Evolutionary conservation across 2,797 vertebrate species (phyloP).

Genomic region (Acrossocheilus wenchowensis): DNA sequence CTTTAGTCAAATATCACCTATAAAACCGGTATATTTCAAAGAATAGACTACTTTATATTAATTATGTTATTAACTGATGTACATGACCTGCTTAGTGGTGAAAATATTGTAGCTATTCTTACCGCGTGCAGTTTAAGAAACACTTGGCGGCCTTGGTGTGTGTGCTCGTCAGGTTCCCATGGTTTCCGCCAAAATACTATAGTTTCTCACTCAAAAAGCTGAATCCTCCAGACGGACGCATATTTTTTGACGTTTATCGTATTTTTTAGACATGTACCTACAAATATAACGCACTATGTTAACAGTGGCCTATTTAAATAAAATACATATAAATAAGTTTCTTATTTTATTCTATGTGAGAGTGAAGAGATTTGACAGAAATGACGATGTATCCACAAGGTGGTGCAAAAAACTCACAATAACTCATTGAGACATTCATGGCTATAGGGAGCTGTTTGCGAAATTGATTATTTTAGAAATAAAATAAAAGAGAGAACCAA

Average conservation of each 20-base stretch:
- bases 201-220: neutral
- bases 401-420: neutral
- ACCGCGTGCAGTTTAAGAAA: too few relatives aligned
- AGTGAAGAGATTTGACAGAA: neutral
- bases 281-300: neutral
- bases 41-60: neutral
- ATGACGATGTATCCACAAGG: neutral
- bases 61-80: neutral
- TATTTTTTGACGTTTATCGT: neutral
- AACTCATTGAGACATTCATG: neutral
- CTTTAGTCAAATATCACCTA: neutral
- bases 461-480: too few relatives aligned
- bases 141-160: neutral
- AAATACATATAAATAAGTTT: neutral
- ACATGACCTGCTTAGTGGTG: neutral
- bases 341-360: too few relatives aligned
- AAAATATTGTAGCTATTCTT: neutral
- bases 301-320: neutral
- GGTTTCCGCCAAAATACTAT: neutral
- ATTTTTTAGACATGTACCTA: neutral
- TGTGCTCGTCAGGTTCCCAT: neutral
- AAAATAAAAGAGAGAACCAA: too few relatives aligned
- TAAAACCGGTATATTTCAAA: neutral
- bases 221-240: neutral
- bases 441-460: neutral